Evolutionary conservation across 2,797 vertebrate genomes (phyloP), one percentile per base, ranked within the genome.

Genomic region (Tokudaia tokunoshimensis): DNA sequence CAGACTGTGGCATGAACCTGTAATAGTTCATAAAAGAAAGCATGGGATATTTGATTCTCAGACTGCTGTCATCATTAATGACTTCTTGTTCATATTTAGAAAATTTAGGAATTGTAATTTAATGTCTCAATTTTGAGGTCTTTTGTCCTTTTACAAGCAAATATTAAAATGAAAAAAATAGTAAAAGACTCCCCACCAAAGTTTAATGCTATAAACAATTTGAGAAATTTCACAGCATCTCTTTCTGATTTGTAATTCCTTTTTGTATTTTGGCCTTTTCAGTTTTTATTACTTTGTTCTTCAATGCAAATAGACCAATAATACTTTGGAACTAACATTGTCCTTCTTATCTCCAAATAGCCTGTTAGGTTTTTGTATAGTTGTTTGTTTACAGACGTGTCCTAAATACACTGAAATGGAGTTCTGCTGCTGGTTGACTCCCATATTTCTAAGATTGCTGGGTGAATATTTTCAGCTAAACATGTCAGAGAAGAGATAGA

Each of bases 401-500:
- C 97, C 98, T 97, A 98, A 98, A 98, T 95, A 94, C 0, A 6
- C 34, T 37, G 57, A 96, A 96, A 95, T 97, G 96, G 98, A 98
- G 98, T 98, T 98, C 86, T 97, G 75, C 97, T 98, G 98, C 97
- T 97, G 98, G 98, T 98, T 98, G 94, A 96, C 95, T 97, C 94
- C 96, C 83, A 93, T 98, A 98, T 98, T 97, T 97, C 95, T 93
- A 97, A 97, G 89, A 78, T 97, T 97, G 94, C 97, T 97, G 92
- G 97, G 96, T 98, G 96, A 98, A 97, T 98, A 98, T 97, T 98
- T 97, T 97, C 96, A 98, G 97, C 97, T 98, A 97, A 98, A 97
- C 94, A 94, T 98, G 98, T 98, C 98, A 98, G 95, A 95, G 96
- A 98, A 97, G 97, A 98, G 98, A 98, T 97, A 98, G 98, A 98